Evolutionary conservation across 1,140 invertebrate species (phyloP).

Genomic region (Chionoecetes opilio): DNA sequence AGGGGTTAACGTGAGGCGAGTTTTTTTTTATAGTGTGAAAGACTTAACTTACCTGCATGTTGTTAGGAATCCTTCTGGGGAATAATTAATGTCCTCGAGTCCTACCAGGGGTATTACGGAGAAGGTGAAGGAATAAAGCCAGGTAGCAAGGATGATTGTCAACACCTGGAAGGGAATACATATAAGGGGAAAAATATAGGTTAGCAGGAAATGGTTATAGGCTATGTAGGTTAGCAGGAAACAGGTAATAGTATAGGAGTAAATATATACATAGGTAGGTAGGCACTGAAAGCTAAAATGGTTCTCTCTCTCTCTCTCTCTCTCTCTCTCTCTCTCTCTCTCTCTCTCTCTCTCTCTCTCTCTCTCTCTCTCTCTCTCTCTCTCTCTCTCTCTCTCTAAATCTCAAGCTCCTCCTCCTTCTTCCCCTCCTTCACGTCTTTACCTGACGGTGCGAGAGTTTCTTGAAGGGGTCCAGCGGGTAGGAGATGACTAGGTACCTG

Average conservation of each 20-base stretch:
- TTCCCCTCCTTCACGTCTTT: not conserved
- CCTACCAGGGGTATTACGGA: constrained; percentile 90
- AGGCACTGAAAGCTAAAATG: not conserved
- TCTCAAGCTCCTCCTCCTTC: too few relatives aligned
- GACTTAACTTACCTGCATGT: constrained; percentile 85
- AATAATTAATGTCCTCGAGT: constrained; percentile 90
- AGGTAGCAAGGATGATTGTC: constrained; percentile 89
- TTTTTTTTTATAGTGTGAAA: too few relatives aligned
- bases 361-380: not conserved
- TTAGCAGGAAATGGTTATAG: too few relatives aligned
- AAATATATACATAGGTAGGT: not conserved
- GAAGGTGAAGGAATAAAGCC: constrained; percentile 92
- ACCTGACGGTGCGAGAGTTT: constrained; percentile 72
- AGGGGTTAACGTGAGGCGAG: too few relatives aligned
- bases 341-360: not conserved
- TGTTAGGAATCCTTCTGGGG: constrained; percentile 93
- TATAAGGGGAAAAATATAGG: too few relatives aligned
- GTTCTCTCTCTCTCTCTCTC: not conserved
- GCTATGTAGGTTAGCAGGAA: too few relatives aligned
- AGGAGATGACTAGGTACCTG: constrained; percentile 83
- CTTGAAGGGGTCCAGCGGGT: constrained; percentile 83
- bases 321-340: constrained; percentile 6
- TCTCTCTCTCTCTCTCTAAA: too few relatives aligned
- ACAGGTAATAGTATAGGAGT: too few relatives aligned
- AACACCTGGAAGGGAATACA: constrained; percentile 86